Conservation (phyloP, 2,888 invertebrate species). For the Agrenia bidenticulata region DNA sequence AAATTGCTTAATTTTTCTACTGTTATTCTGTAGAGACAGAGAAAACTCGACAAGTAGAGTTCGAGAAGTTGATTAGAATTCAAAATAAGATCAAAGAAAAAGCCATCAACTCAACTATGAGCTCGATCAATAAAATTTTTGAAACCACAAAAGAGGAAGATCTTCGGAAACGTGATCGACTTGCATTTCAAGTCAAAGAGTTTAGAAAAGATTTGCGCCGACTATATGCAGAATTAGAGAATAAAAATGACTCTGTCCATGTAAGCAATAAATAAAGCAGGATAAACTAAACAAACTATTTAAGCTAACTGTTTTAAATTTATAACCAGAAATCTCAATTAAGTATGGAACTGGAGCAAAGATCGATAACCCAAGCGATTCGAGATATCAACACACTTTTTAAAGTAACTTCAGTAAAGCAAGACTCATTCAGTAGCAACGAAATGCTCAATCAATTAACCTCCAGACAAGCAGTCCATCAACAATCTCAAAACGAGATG, state of each 20-base stretch:
- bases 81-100: conserved; percentile 42
- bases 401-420: conserved; percentile 17
- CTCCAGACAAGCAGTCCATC: conserved; percentile 22
- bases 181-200: conserved; percentile 40
- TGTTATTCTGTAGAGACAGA: conserved; percentile 35
- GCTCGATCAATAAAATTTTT: conserved; percentile 35
- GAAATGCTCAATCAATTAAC: conserved; percentile 27
- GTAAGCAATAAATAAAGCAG: conserved; percentile 16
- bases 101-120: conserved; percentile 33
- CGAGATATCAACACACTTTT: conserved; percentile 43
- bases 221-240: conserved; percentile 23
- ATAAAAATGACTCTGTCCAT: conserved; percentile 33
- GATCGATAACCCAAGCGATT: conserved; percentile 41
- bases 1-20: too few species aligned
- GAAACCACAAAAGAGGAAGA: conserved; percentile 35
- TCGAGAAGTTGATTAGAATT: conserved; percentile 20
- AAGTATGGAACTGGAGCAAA: conserved; percentile 42
- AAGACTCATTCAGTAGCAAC: not conserved
- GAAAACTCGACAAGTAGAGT: conserved; percentile 27
- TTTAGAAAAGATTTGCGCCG: conserved; percentile 46
- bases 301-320: conserved; percentile 4
- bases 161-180: conserved; percentile 37
- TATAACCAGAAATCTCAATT: conserved; percentile 40
- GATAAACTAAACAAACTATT: too few species aligned
- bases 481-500: conserved; percentile 45